A percentile compares a stretch with the other conserved stretches of the same genome.
Conservation (phyloP, 2,888 invertebrate genomes). For the Orthosia gothica region DNA sequence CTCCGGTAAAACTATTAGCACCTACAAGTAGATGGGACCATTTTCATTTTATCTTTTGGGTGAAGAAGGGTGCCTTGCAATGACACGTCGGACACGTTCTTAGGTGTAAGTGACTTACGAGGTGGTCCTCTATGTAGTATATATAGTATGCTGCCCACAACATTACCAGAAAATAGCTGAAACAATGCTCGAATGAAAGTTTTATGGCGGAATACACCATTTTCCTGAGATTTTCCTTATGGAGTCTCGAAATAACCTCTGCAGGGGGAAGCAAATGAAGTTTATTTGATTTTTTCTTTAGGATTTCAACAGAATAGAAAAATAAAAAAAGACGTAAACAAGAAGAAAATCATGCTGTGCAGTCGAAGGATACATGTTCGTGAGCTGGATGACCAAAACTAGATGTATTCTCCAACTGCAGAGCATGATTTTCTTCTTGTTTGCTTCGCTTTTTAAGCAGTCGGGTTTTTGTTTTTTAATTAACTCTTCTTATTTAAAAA, state of each 20-base stretch:
- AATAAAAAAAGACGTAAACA: too few species aligned
- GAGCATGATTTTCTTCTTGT: too few species aligned
- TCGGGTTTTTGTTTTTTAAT: too few species aligned
- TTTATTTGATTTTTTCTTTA: too few species aligned
- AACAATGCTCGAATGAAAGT: neutral
- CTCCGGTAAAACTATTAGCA: neutral
- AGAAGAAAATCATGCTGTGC: too few species aligned
- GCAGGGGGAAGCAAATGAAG: neutral
- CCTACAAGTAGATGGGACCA: neutral
- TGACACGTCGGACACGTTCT: constrained; percentile 14
- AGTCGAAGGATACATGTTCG: too few species aligned
- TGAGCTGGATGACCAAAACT: too few species aligned
- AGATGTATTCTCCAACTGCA: too few species aligned
- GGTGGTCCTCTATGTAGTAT: neutral
- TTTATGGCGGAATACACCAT: constrained; percentile 14
- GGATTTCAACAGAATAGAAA: too few species aligned
- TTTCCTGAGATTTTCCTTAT: constrained; percentile 10
- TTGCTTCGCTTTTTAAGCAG: too few species aligned
- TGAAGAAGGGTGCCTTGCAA: constrained; percentile 11
- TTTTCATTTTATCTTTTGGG: constrained; percentile 1
- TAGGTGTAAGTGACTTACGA: constrained; percentile 13
- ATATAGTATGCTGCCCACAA: neutral
- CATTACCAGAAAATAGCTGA: neutral
- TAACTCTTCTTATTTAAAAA: too few species aligned
- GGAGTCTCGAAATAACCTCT: neutral